Conservation (phyloP, 2,113 vertebrate genomes). For the Arothron firmamentum region DNA sequence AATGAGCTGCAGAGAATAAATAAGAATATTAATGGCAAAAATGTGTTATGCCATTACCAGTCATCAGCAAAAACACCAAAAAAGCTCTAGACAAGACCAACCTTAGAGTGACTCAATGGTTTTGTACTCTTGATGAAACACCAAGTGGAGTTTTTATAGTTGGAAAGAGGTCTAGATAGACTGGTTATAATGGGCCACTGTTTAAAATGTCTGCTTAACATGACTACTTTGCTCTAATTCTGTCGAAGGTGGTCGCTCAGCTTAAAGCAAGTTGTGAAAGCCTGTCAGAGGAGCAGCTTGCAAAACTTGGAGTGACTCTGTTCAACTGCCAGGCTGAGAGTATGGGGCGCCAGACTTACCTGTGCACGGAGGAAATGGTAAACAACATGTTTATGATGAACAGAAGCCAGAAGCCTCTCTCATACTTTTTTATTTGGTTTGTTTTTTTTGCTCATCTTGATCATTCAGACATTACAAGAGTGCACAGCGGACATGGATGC, state of each 20-base stretch:
- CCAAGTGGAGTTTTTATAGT: no score
- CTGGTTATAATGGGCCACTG: neutral
- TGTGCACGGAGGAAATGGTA: slow-evolving; percentile 73
- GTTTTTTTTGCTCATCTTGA: neutral
- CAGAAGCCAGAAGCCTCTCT: neutral
- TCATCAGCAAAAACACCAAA: no score
- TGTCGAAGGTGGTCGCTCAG: slow-evolving; percentile 63
- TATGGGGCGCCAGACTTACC: slow-evolving; percentile 65
- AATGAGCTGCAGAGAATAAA: slow-evolving; percentile 1
- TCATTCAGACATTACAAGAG: slow-evolving; percentile 70
- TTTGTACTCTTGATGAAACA: no score
- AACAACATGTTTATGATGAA: neutral
- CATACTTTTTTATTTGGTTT: rapidly evolving
- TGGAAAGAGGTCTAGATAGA: no score
- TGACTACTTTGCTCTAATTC: neutral
- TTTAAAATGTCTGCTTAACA: neutral
- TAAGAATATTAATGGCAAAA: neutral
- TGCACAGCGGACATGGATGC: slow-evolving; percentile 80
- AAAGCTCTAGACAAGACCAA: no score
- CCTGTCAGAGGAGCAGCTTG: slow-evolving; percentile 76
- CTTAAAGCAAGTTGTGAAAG: slow-evolving; percentile 66
- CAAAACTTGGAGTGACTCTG: slow-evolving; percentile 73
- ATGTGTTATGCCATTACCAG: no score
- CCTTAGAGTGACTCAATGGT: no score
- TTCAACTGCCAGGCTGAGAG: slow-evolving; percentile 77